Conservation (phyloP, 2,797 vertebrate species). For the Schizopygopsis malacanthus region DNA sequence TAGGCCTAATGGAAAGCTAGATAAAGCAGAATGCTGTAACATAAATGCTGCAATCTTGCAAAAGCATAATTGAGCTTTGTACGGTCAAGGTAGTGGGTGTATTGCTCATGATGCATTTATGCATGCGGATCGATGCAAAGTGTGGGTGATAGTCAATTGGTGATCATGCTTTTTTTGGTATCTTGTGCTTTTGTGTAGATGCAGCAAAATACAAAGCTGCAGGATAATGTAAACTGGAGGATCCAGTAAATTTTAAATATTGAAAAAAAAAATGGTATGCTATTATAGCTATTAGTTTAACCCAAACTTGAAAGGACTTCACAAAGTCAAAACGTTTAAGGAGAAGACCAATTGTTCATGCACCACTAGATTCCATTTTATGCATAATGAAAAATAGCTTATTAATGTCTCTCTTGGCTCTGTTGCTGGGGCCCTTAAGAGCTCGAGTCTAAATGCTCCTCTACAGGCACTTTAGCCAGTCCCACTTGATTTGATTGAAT, state of each 20-base stretch:
- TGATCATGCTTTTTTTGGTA: conserved; percentile 22
- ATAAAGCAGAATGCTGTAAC: neutral
- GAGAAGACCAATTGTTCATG: conserved; percentile 38
- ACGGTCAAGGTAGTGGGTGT: conserved; percentile 65
- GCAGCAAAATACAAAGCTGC: neutral
- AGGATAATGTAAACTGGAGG: neutral
- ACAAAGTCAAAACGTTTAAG: conserved; percentile 25
- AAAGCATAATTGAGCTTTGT: conserved; percentile 20
- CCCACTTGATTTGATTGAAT: conserved; percentile 52
- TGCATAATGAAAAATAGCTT: conserved; percentile 49
- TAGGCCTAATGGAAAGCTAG: neutral
- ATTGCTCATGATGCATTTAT: conserved; percentile 60
- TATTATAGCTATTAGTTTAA: neutral
- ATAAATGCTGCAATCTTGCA: conserved; percentile 3
- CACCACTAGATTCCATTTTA: conserved; percentile 32
- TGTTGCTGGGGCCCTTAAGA: conserved; percentile 42
- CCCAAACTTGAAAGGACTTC: neutral
- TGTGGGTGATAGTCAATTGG: conserved; percentile 59
- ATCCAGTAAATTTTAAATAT: neutral
- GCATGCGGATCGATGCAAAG: conserved; percentile 53
- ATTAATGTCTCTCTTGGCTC: conserved; percentile 48
- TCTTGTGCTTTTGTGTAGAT: neutral
- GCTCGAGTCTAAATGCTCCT: conserved; percentile 42
- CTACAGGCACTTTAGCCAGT: conserved; percentile 43
- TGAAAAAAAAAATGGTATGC: neutral